Conservation (phyloP, 2,797 vertebrate species). For the Sebastes dallii region DNA sequence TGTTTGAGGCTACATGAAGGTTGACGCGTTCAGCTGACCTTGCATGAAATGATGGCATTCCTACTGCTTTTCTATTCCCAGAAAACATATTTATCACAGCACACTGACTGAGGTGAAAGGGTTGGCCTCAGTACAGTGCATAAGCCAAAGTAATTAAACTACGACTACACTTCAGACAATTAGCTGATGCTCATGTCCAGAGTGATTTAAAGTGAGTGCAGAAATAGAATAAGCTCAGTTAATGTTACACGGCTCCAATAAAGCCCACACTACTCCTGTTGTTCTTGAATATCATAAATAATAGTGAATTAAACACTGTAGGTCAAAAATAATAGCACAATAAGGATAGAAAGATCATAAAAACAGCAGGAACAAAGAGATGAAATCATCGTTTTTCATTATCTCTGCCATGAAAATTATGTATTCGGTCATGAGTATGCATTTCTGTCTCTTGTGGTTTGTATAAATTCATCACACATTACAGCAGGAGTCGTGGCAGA, state of each 20-base stretch:
- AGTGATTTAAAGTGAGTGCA: constrained; percentile 24
- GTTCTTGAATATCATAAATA: neutral
- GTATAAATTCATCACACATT: neutral
- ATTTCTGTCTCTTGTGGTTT: neutral
- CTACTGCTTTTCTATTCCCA: constrained; percentile 13
- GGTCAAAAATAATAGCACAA: neutral
- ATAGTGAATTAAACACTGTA: neutral
- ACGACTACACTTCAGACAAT: constrained; percentile 36
- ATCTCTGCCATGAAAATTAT: neutral
- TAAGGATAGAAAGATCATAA: neutral
- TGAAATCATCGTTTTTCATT: neutral
- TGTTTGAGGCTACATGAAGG: constrained; percentile 18
- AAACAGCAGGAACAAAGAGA: neutral
- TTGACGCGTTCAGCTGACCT: constrained; percentile 37
- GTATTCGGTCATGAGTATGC: neutral
- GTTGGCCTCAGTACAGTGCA: constrained; percentile 2
- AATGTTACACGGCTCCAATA: neutral
- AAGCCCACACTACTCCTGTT: neutral
- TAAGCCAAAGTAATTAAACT: constrained; percentile 47
- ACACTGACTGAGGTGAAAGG: constrained; percentile 18
- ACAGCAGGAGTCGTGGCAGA: neutral
- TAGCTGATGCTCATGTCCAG: constrained; percentile 7
- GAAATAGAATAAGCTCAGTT: constrained; percentile 10
- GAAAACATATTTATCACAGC: constrained; percentile 39
- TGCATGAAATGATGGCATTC: constrained; percentile 1